Base-by-base conservation (phyloP, 2,888 invertebrate genomes). In the Drosophila percnosoma region DNA sequence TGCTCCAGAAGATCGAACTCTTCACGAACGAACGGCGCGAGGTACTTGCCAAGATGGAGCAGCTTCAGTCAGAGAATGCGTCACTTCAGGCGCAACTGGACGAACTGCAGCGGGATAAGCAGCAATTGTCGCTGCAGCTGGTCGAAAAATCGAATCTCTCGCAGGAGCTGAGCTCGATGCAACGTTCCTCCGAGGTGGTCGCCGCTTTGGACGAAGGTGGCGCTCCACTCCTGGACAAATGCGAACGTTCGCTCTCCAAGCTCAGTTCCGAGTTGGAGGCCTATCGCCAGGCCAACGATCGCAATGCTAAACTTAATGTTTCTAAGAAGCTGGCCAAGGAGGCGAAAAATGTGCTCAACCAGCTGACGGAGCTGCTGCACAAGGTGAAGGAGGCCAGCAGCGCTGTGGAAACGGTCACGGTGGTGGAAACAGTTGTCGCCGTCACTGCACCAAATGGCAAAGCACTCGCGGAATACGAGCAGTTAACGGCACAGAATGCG, bases 1-100 rank as follows among this genome's bases (percentile, higher is more conserved):
- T 96, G 68, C 94, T 95, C 79, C 94, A 94, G 73, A 96, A 95
- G 93, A 95, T 96, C 69, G 95, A 96, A 89, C 92, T 96, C 34
- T 96, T 96, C 79, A 95, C 95, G 0, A 94, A 94, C 72, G 96
- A 96, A 92, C 94, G 95, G 45, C 94, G 95, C 78, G 96, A 96
- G 92, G 95, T 96, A 2, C 94, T 95, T 93, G 95, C 95, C 74
- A 96, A 95, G 93, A 94, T 96, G 94, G 95, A 94, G 91, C 94
- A 93, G 75, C 92, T 95, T n/a, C 94, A 93, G 67, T 88, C 92
- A 13, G 96, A 96, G 93, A 95, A 96, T 91, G 94, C 94, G 70
- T 92, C 94, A 38, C 92, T 78, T 8, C 88, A 91, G 55, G 72
- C 92, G 6, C 94, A 78, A 80, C 92, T 66, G 84, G 76, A 83